Conservation (phyloP, 1,140 invertebrate genomes). For the Polypedilum vanderplanki region DNA sequence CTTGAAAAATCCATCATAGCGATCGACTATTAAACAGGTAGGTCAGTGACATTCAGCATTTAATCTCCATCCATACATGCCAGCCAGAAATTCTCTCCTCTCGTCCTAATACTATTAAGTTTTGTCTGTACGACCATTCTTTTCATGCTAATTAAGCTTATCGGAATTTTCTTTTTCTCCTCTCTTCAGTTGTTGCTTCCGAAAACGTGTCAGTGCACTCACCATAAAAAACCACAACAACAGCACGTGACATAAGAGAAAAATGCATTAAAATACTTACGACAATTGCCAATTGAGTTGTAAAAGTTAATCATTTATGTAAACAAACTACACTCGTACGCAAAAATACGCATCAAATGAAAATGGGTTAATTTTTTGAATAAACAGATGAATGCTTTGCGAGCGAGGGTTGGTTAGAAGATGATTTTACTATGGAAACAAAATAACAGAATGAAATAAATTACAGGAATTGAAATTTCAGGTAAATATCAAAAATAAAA, state of each 20-base stretch:
- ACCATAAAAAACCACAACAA: background rate
- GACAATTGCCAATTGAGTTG: slow-evolving; percentile 4
- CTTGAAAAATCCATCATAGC: background rate
- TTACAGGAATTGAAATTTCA: no score
- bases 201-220: background rate
- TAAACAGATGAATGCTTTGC: background rate
- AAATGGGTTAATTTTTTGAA: slow-evolving; percentile 13
- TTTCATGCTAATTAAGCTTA: no score
- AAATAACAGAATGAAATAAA: no score
- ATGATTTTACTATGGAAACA: background rate
- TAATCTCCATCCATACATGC: background rate
- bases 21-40: background rate
- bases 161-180: no score
- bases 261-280: background rate
- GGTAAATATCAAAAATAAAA: no score
- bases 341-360: background rate
- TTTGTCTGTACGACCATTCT: no score
- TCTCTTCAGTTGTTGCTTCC: background rate
- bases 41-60: background rate
- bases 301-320: slow-evolving; percentile 20
- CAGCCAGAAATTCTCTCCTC: no score
- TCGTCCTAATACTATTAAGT: no score
- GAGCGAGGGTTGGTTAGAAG: background rate
- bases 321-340: background rate
- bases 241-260: slow-evolving; percentile 9